Evolutionary conservation across 2,888 invertebrate genomes (phyloP).

Genomic region (Lumbricus terrestris): DNA sequence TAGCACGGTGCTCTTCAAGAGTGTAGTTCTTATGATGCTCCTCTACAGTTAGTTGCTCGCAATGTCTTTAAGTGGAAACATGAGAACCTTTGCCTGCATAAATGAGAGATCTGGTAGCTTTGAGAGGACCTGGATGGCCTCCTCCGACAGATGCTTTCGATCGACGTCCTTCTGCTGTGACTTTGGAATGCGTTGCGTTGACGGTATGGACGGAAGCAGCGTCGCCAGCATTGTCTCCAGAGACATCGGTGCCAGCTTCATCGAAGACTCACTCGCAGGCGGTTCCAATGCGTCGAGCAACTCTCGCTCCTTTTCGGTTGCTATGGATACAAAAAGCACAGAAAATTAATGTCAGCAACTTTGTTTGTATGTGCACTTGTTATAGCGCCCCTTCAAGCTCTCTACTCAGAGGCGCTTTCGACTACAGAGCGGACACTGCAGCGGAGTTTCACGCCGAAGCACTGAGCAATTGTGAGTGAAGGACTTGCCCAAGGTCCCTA

Average conservation of each 20-base stretch:
- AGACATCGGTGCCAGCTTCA: not conserved
- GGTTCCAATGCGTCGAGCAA: slow-evolving; percentile 35
- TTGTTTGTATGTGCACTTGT: no score
- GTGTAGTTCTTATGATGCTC: not conserved
- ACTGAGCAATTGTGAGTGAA: no score
- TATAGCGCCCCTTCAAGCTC: no score
- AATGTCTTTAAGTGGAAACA: slow-evolving; percentile 51
- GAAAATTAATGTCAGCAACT: not conserved
- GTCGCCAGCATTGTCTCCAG: slow-evolving; percentile 24
- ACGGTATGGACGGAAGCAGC: slow-evolving; percentile 12
- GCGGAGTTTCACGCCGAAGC: no score
- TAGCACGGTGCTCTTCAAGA: not conserved
- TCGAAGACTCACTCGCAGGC: not conserved
- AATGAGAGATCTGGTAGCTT: slow-evolving; percentile 57
- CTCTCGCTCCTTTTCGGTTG: slow-evolving; percentile 35
- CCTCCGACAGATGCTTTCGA: slow-evolving; percentile 32
- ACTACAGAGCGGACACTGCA: no score
- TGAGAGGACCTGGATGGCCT: slow-evolving; percentile 53
- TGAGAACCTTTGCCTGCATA: slow-evolving; percentile 59
- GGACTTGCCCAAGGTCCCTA: no score
- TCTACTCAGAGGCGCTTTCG: no score
- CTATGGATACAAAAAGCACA: slow-evolving; percentile 14
- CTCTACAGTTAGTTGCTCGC: not conserved
- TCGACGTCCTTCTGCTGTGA: not conserved
- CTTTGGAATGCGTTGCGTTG: slow-evolving; percentile 16